Base-by-base conservation (phyloP, 1,140 invertebrate genomes). In the Achroia grisella region DNA sequence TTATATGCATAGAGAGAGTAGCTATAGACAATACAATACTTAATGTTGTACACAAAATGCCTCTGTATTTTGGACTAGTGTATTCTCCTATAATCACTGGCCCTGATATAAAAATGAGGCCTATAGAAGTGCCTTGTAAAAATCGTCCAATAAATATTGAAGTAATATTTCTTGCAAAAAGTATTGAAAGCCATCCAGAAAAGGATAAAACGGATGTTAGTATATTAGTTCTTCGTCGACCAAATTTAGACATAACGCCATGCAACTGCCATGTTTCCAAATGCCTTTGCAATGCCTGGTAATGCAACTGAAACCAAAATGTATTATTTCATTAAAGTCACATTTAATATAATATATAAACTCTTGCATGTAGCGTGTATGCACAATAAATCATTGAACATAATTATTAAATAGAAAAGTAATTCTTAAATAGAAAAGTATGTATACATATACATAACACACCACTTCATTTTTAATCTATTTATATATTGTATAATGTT, bases 21-120 rank as follows among this genome's bases (percentile, higher is more conserved):
- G 39, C 48, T 23, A 41, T 36, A 5, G 53, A 45, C 8, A 57
- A 48, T 2, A 50, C 17, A 1, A 49, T 34, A 1, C 57, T 48
- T 9, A 60, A 47, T 5, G 43, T 49, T 2, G 61, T 47, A 12
- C 56, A 17, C 10, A 64, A 64, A 1, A 51, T 33, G 12, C 57
- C 57, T 43, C 61, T 45, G 15, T 40, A 57, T 33, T 41, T 52
- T 0, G 50, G 50, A 34, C 48, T 55, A 11, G 39, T 52, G 31
- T 48, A 46, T 12, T 55, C 31, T n/a, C 50, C 35, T 4, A 58
- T 44, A 12, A 35, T 12, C 12, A 58, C 42, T 34, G 50, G 35
- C 13, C 48, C 39, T 1, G 45, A 33, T 14, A 43, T 39, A 11
- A 52, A 15, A 37, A 52, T 52, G 10, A 52, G 10, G 4, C 49